Evolutionary conservation across 2,797 vertebrate species (phyloP), one percentile per base, ranked within the genome.

Genomic region (Ambastaia sidthimunki): DNA sequence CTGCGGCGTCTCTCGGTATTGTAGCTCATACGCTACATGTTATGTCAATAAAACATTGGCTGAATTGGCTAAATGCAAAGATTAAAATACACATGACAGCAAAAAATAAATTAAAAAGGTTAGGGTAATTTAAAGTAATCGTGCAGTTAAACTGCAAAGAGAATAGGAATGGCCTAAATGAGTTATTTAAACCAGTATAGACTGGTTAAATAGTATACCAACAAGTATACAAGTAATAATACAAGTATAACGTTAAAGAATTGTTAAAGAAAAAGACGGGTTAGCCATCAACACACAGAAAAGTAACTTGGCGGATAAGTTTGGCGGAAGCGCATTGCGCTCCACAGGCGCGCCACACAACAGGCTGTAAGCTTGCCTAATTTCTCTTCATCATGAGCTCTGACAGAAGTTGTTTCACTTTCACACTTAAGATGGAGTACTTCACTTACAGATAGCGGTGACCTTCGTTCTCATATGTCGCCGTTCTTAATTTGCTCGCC

Each of bases 391-490:
- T 81, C 67, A 65, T 34, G 55, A 13, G 50, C 13, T 74, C 16
- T 34, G 74, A 74, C 70, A 73, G 70, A 78, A 60, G 37, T 28
- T 13, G 15, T 62, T 88, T 57, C 54, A 57, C 74, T 86, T 88
- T 87, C 85, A 84, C 86, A 85, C 82, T 15, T 50, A 55, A 82
- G 87, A 88, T 85, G 74, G 85, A 86, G 87, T 80, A 82, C 85
- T 82, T 88, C 75, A 13, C 80, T 76, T 85, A 71, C 44, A 69
- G 76, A 84, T 84, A 59, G 57, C 57, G 15, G 60, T 84, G 89
- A 92, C 91, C 91, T 92, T 93, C 88, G 90, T 87, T 85, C 57
- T 86, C 48, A 80, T 85, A 72, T 2, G 87, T 83, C 19, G 47
- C 76, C 82, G 1, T 84, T 63, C 80, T 81, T 69, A 80, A 80